Evolutionary conservation across 2,797 vertebrate species (phyloP), one percentile per base, ranked within the genome.

Genomic region (Streptopelia turtur): DNA sequence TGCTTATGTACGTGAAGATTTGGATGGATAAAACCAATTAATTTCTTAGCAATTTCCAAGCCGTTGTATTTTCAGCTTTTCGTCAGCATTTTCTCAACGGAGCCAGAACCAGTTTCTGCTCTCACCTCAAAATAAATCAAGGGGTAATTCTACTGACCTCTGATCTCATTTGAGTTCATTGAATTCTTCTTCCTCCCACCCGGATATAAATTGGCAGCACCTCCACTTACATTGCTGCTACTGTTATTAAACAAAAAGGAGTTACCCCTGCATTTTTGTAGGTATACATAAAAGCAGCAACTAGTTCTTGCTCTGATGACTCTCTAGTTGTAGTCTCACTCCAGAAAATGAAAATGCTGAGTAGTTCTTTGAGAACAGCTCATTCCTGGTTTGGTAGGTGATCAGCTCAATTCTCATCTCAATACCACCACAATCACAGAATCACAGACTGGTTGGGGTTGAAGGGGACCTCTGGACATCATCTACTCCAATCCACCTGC

Each of bases 161-260:
- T 94, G 94, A 93, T 95, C 93, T 95, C 92, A 86, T 96, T 91
- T 91, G 89, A 93, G 91, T 95, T 92, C 93, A 92, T 87, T 80
- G 93, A 86, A 92, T 96, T 94, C 87, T 88, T 95, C 83, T 89
- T 87, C 83, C 41, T 89, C 75, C 71, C 75, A 94, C 83, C 33
- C 47, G 83, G 50, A 24, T 87, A 74, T 71, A 89, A 92, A 92
- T 85, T 89, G 88, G 78, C 78, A 92, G 68, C 71, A 87, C 41
- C 53, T 94, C 27, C 27, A 55, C 81, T 93, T 77, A 30, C 0
- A 0, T 60, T 64, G 28, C 89, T 92, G 61, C 63, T 83, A 87
- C 69, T 87, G 60, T 77, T 95, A 53, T 87, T 89, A 89, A 84
- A 89, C 87, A 80, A 83, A 68, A 93, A 90, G 81, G 60, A 87